Evolutionary conservation across 2,797 vertebrate species (phyloP), one percentile per base, ranked within the genome.

Genomic region (Myripristis murdjan): DNA sequence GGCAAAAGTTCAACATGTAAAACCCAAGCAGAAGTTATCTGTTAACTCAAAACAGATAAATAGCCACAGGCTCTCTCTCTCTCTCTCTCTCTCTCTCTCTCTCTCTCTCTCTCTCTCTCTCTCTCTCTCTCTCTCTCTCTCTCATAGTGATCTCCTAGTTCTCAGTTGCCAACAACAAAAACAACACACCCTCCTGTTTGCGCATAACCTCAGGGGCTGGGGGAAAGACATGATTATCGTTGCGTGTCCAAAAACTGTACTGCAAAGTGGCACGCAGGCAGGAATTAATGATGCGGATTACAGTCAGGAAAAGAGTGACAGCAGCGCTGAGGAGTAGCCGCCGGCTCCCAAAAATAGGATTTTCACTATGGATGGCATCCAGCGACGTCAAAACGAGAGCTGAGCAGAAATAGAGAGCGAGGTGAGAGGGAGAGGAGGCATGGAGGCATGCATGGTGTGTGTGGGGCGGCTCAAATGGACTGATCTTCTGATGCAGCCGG

Each of bases 231-330:
- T 22, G 9, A 78, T 80, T 59, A 83, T 67, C 46, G 16, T 10
- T 54, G 16, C 23, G 39, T 43, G 51, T 46, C 75, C 22, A 66
- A 53, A 70, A 43, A 46, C 10, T 18, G 44, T 46, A 14, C 44
- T 20, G 5, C n/a, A 9, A 46, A 46, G 44, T 18, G 57, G 24
- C 20, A 52, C 11, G 5, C 18, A 55, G 22, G 69, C 64, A 77
- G 48, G 39, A 68, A 79, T 77, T 70, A 70, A 85, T 76, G 47
- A 64, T 64, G 64, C 0, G 26, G 69, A 71, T 64, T 77, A 76
- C 39, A 77, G 65, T 63, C 11, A 24, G 16, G 6, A 31, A 41
- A 6, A 57, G 66, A 75, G 37, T 43, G 85, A 69, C 48, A 53
- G 63, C 54, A 75, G 72, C 23, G 63, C 10, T 6, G n/a, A 18